Evolutionary conservation across 2,797 vertebrate genomes (phyloP), one percentile per base, ranked within the genome.

Genomic region (Galagoides demidoff): DNA sequence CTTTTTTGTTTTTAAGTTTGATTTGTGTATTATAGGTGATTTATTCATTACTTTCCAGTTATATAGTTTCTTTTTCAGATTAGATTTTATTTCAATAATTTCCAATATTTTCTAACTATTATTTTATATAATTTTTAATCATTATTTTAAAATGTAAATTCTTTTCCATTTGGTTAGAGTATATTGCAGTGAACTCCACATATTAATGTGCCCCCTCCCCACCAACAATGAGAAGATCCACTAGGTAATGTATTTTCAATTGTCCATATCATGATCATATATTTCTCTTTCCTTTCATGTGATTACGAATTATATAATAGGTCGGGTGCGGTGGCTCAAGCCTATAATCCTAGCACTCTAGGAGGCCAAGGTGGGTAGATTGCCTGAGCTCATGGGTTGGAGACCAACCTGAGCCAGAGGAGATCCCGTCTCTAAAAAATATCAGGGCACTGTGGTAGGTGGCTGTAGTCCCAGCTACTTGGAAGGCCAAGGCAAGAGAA

Each of bases 201-300:
- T 2, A 77, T 59, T 2, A 68, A 10, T 0, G 64, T 7, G 7
- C 0, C 5, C 4, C 16, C 23, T 0, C 5, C 8, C 20, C 27
- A 57, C 20, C 27, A 57, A 17, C 2, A 55, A 31, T 63, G 3
- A 1, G 22, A 57, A 20, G 23, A 63, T 31, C 39, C 0, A 52
- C 16, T 55, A 25, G 0, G 16, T 68, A n/a, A n/a, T 66, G 76
- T 78, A 39, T 49, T 88, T 76, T 71, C 4, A 94, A 1, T 6
- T 93, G 4, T 52, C 1, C 5, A 17, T 89, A 34, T 77, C 64
- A 52, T 52, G 49, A 52, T 70, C 12, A 71, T 76, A 4, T 43
- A 73, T 93, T 64, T 86, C 9, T 88, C 12, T 77, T 81, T 34
- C 1, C 2, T 81, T 83, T 64, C 19, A 77, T 11, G 55, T 68